Base-by-base conservation (phyloP, 1,140 invertebrate species). In the Vanessa tameamea region DNA sequence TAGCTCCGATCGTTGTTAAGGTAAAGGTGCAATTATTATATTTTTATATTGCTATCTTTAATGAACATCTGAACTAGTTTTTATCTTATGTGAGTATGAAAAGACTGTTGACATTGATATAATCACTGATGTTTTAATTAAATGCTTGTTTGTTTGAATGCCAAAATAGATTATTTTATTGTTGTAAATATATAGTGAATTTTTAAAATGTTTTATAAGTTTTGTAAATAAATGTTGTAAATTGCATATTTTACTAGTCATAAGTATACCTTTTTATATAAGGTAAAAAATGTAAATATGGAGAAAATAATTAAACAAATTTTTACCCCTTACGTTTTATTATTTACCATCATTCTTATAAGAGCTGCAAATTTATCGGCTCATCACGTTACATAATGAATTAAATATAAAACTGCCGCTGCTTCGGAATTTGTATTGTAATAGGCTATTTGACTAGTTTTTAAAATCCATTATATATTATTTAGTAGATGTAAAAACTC, bases 171-270 rank as follows among this genome's bases (percentile, higher is more conserved):
- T 74, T 80, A 76, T 78, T 59, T 69, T 69, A 75, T 76, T 75
- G 57, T 61, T 61, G 80, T 78, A 82, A 80, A 83, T 81, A 79
- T 70, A 77, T 78, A 78, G 61, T 15, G 16, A 69, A 69, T 59
- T 43, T 53, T 57, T 69, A 31, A 15, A 51, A 53, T 20, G 48
- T 72, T 72, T 53, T 43, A 47, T 72, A 61, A 31, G 64, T 66
- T 67, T 53, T 79, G 76, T 85, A 82, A 72, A 84, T 83, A 85
- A 69, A 80, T 80, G 67, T 76, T 82, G 76, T 84, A 80, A 65
- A 82, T 79, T 82, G 72, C 59, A 79, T 78, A 80, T 80, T 78
- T 77, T 78, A 78, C 83, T 87, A 87, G 83, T 85, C 81, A 79
- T 87, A 86, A 87, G 83, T 31, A 71, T 84, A 80, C 78, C 76